Conservation (phyloP, 1,140 invertebrate species). For the Hypothenemus hampei region DNA sequence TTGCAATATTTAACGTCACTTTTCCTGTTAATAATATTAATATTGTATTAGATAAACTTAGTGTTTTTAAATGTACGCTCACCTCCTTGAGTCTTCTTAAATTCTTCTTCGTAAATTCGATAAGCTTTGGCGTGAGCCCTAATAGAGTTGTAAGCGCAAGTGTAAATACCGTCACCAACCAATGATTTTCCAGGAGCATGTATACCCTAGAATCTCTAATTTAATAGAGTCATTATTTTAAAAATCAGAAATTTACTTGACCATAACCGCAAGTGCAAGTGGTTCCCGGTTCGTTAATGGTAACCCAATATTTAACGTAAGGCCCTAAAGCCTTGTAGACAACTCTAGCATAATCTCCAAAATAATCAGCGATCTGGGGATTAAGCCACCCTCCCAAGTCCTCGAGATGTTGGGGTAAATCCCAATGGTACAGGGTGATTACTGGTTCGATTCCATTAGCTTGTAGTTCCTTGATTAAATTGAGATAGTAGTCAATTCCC, state of each 20-base stretch:
- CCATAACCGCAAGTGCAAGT: constrained; percentile 27
- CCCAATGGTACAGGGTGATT: constrained; percentile 42
- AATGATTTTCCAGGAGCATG: constrained; percentile 48
- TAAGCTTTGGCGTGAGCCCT: constrained; percentile 37
- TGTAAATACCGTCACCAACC: constrained; percentile 34
- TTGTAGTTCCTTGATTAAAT: constrained; percentile 40
- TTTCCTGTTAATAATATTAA: neutral
- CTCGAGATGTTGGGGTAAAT: constrained; percentile 31
- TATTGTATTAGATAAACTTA: neutral
- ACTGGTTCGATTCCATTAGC: constrained; percentile 54
- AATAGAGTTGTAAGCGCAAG: constrained; percentile 34
- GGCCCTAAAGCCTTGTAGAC: constrained; percentile 25
- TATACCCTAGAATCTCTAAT: constrained; percentile 45
- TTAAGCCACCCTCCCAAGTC: constrained; percentile 54
- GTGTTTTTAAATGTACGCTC: neutral
- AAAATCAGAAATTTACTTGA: neutral
- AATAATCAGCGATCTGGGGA: constrained; percentile 21
- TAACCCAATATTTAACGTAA: constrained; percentile 40
- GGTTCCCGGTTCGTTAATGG: constrained; percentile 50
- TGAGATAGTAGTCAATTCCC: constrained; percentile 60
- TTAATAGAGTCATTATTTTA: neutral
- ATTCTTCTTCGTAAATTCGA: constrained; percentile 34
- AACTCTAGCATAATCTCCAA: constrained; percentile 40
- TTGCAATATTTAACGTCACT: constrained; percentile 17
- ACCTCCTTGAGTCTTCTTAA: constrained; percentile 29